Conservation (phyloP, 2,888 invertebrate genomes). For the Diploptera punctata region DNA sequence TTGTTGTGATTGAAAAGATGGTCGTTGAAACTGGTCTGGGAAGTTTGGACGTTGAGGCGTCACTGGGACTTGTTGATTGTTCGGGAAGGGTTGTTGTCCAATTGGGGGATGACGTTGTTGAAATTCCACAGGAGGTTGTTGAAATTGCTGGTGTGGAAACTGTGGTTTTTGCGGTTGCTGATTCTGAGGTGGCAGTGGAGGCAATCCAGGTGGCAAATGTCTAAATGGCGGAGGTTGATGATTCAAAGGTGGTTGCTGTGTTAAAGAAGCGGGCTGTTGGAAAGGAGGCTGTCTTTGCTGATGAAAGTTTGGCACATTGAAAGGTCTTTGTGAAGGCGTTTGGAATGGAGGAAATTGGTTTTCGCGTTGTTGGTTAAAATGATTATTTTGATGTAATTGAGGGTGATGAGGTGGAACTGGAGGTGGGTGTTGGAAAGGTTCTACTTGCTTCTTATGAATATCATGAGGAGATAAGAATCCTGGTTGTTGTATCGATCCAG, state of each 20-base stretch:
- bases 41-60: slow-evolving; percentile 43
- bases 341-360: slow-evolving; percentile 55
- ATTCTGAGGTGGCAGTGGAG: slow-evolving; percentile 26
- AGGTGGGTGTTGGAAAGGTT: slow-evolving; percentile 54
- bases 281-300: slow-evolving; percentile 55
- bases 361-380: slow-evolving; percentile 48
- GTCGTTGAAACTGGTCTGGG: slow-evolving; percentile 53
- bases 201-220: slow-evolving; percentile 32
- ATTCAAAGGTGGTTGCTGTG: slow-evolving; percentile 33
- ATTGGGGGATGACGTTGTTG: slow-evolving; percentile 48
- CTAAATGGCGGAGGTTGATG: slow-evolving; percentile 35
- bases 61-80: slow-evolving; percentile 42
- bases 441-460: slow-evolving; percentile 31
- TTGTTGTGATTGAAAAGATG: slow-evolving; percentile 52
- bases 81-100: slow-evolving; percentile 33
- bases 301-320: slow-evolving; percentile 53
- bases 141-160: slow-evolving; percentile 10
- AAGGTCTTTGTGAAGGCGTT: slow-evolving; percentile 48
- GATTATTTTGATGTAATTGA: slow-evolving; percentile 49
- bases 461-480: slow-evolving; percentile 51
- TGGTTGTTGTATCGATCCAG: not conserved
- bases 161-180: slow-evolving; percentile 25
- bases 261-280: slow-evolving; percentile 47
- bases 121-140: slow-evolving; percentile 44
- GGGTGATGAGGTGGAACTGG: slow-evolving; percentile 65